Evolutionary conservation across 2,113 vertebrate species (phyloP), one percentile per base, ranked within the genome.

Genomic region (Lasiurus borealis): DNA sequence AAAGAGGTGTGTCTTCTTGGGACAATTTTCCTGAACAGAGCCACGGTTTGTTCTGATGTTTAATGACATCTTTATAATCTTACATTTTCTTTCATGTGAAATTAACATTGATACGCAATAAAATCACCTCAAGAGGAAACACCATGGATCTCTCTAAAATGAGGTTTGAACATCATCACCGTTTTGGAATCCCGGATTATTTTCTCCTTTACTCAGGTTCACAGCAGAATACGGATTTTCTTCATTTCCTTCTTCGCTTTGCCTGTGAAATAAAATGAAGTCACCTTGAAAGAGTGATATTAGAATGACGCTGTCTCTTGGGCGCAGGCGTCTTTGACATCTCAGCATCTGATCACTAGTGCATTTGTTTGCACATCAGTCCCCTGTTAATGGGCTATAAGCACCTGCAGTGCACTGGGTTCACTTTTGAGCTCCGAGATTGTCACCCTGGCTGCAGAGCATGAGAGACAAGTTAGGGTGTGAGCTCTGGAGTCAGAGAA

Each of bases 111-210:
- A 89, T 72, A 88, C 88, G 5, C 15, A 94, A 81, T 52, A 89
- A 73, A 89, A 89, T 88, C 88, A 83, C 87, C 88, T 25, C 31
- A 0, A 6, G 31, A 90, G 82, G 94, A 94, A 95, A n/a, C 54
- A 34, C 40, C 29, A 66, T 8, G 29, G 57, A 29, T 0, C 83
- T 87, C 96, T 97, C 98, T 98, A 99, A 92, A 99, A 98, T 40
- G 98, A 77, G 36, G 98, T 98, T 94, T 98, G 97, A 73, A 13
- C 62, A 14, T 98, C 96, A 59, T 98, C 98, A 78, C 31, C 50
- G 25, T 73, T 11, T 85, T 97, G 94, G 96, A 98, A 98, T 54
- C 96, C 97, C 76, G 94, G 54, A 83, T 98, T 98, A 46, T 46
- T 97, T 97, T 95, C 95, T 78, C 98, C 98, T 19, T 91, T 93